Evolutionary conservation across 2,797 vertebrate genomes (phyloP).

Genomic region (Echeneis naucrates): DNA sequence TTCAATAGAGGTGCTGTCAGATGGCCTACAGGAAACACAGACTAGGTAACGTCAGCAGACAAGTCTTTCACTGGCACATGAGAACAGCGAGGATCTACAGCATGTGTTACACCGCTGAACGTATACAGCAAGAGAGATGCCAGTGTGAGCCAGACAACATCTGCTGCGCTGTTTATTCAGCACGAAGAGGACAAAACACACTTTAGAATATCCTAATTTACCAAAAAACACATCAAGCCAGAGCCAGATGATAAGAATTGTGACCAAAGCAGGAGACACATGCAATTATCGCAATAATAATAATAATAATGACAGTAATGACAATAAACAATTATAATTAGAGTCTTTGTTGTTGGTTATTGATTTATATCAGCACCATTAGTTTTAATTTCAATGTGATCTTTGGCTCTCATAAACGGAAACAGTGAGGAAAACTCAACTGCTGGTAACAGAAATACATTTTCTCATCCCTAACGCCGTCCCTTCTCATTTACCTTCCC

Average conservation of each 20-base stretch:
- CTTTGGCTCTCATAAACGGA: slow-evolving; percentile 24
- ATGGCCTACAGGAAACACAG: slow-evolving; percentile 74
- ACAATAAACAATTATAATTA: background rate
- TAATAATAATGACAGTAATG: no score
- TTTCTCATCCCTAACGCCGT: background rate
- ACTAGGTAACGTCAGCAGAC: slow-evolving; percentile 68
- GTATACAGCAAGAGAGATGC: slow-evolving; percentile 18
- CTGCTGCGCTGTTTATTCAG: slow-evolving; percentile 42
- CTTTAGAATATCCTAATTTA: background rate
- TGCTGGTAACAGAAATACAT: slow-evolving; percentile 21
- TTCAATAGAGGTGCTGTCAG: slow-evolving; percentile 85
- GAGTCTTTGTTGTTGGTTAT: slow-evolving; percentile 8
- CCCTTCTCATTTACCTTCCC: slow-evolving; percentile 3
- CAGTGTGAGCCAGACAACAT: slow-evolving; percentile 45
- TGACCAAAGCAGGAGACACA: background rate
- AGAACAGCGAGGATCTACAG: slow-evolving; percentile 29
- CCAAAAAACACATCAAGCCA: background rate
- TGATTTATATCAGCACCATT: slow-evolving; percentile 1
- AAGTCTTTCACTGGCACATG: slow-evolving; percentile 60
- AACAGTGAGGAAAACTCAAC: background rate
- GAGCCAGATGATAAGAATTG: background rate
- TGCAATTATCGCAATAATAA: slow-evolving; percentile 2
- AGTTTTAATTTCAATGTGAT: slow-evolving; percentile 23
- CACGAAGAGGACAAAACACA: background rate
- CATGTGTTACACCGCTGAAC: slow-evolving; percentile 31